Evolutionary conservation across 2,888 invertebrate species (phyloP), one percentile per base, ranked within the genome.

Genomic region (Noctua comes): DNA sequence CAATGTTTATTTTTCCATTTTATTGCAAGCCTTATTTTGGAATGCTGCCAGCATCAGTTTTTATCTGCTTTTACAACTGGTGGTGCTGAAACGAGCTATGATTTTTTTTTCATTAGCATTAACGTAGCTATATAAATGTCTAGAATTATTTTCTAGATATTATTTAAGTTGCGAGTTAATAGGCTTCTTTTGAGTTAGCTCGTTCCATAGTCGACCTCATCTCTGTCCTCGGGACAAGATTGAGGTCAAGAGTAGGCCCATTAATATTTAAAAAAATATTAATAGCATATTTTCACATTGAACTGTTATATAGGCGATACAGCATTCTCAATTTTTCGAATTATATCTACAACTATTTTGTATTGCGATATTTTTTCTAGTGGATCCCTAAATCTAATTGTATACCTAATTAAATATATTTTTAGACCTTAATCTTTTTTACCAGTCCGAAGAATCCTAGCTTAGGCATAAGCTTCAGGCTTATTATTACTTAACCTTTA

Each of bases 401-500:
- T 43, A 6, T 51, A 69, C 21, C 2, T 59, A 73, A 57, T 48
- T 36, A n/a, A 65, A 46, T 74, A 31, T n/a, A 31, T 36, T 65
- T 54, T 43, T 46, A 57, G 7, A n/a, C 46, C 3, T 36, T n/a
- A 1, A 10, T 57, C 27, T 43, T 5, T 66, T 77, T 57, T 77
- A 24, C 13, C 40, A 24, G 48, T 13, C 10, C 10, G 11, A 68
- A 51, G 18, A 62, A 68, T 59, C 31, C 48, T 21, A 68, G 24
- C 24, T 27, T 24, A 48, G 24, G 7, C 24, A 24, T 3, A 57
- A 76, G 24, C 54, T 43, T 40, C 2, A 27, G 43, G n/a, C 2
- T 18, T 64, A 54, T 68, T 64, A 6, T 78, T 64, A 78, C 64
- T 64, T 46, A n/a, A 54, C 46, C 71, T 65, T 65, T 65, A 31